Base-by-base conservation (phyloP, 2,888 invertebrate genomes). In the Pristionchus japonicus region DNA sequence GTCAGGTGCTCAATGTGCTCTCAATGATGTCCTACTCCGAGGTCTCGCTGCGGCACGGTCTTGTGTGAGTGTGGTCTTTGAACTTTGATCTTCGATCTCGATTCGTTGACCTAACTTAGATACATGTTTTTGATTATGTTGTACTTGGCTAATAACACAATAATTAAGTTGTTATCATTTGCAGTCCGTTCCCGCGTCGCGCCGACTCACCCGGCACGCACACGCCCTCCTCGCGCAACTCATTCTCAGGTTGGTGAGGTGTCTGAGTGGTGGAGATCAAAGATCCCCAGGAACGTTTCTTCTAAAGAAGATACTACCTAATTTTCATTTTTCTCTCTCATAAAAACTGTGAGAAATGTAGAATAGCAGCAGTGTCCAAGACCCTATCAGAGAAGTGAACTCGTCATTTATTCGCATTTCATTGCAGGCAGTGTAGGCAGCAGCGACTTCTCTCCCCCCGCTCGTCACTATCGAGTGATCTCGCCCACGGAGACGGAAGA, bases 1-100 rank as follows among this genome's bases (percentile, higher is more conserved):
- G 49, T 4, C n/a, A 84, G 88, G 88, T 88, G 31, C 90, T 92
- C 17, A 82, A 88, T 17, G 88, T 91, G 17, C 88, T 92, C 17
- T 92, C 92, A 3, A 83, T 88, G n/a, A 88, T 92, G 31, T 92
- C 92, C 17, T 88, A 89, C 84, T 90, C 89, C 11, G 84, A 88
- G 43, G 74, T 88, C 11, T 88, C 91, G 15, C 52, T 85, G 27
- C 70, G 88, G 49, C 64, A 86, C 0, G 90, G 89, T n/a, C 80
- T 91, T 9, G 80, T 77, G 92, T 90, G 70, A 87, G 91, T 91
- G 61, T 57, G 64, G 34, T 57, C 43, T 80, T 40, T 52, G 61
- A n/a, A 43, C 64, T 61, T n/a, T 57, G 9, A 13, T 40, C 27
- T 83, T 52, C 52, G 15, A 57, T 52, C 34, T 34, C 57, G 4